phyloP scores from a whole-genome alignment of 2,888 invertebrate species.

The Kryphioiulus occultus region DNA sequence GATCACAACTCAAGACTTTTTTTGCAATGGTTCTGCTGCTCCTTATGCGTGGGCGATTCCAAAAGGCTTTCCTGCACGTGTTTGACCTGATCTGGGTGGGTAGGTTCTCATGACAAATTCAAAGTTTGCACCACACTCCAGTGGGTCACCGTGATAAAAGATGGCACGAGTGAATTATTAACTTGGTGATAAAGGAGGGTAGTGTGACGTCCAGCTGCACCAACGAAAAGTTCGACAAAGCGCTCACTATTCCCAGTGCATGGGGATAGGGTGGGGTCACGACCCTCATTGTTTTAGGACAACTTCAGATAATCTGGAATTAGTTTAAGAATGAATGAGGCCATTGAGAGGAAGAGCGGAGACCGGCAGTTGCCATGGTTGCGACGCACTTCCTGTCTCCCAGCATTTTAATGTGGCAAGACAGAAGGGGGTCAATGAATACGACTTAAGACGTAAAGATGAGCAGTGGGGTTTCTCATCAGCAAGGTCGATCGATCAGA shows the following conservation, averaged over 20 bases:
- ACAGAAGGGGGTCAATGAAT: neutral
- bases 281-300: neutral
- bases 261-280: neutral
- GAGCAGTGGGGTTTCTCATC: neutral
- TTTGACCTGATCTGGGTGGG: neutral
- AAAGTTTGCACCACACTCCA: neutral
- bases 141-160: slow-evolving; percentile 27
- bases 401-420: neutral
- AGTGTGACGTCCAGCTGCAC: neutral
- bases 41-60: neutral
- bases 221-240: neutral
- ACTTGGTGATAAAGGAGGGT: neutral
- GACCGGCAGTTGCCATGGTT: slow-evolving; percentile 10
- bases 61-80: neutral
- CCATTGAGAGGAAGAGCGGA: neutral
- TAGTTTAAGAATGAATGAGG: neutral
- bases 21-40: no score
- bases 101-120: neutral
- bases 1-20: no score
- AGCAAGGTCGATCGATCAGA: neutral
- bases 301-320: slow-evolving; percentile 22
- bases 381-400: neutral
- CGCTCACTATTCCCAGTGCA: neutral
- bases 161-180: neutral
- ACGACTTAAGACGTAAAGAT: neutral